Base-by-base conservation (phyloP, 2,797 vertebrate species). In the Tamandua tetradactyla region DNA sequence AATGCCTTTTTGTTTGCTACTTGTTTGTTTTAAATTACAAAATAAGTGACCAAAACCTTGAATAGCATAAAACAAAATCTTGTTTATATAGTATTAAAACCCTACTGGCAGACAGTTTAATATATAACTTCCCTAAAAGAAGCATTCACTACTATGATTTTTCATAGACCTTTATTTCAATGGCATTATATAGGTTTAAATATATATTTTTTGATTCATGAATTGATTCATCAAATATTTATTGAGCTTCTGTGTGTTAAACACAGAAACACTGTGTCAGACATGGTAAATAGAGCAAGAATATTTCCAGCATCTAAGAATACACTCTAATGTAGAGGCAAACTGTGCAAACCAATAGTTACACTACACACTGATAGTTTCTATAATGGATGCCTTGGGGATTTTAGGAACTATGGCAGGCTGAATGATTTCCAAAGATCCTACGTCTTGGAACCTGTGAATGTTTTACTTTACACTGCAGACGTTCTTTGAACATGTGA, bases 191-290 rank as follows among this genome's bases (percentile, higher is more conserved):
- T 81, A 47, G 18, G 57, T 78, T 82, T 72, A 59, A 82, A 59
- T 32, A 72, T 71, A 32, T 79, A 64, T 57, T 75, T 68, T 7
- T 87, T 81, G 59, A 81, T 83, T 64, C 8, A 35, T 84, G 79
- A 88, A 37, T 79, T 44, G 75, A 59, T 57, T 79, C 52, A 85
- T 80, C 35, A 88, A 64, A 76, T 52, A 89, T 89, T 89, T 64
- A 90, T 37, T 82, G 20, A 72, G 6, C 0, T 82, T 66, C 61
- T 92, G 72, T 64, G 42, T 25, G 59, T n/a, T 80, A 68, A 81
- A 3, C 82, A 2, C 27, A n/a, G 74, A 74, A 25, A 20, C 44
- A 61, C 20, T 74, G 5, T 64, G 23, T 85, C 40, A 64, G 57
- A 91, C 47, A 78, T 22, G 30, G 4, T 35, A 37, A 1, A 7